Conservation (phyloP, 2,797 vertebrate species). For the Tapera naevia region DNA sequence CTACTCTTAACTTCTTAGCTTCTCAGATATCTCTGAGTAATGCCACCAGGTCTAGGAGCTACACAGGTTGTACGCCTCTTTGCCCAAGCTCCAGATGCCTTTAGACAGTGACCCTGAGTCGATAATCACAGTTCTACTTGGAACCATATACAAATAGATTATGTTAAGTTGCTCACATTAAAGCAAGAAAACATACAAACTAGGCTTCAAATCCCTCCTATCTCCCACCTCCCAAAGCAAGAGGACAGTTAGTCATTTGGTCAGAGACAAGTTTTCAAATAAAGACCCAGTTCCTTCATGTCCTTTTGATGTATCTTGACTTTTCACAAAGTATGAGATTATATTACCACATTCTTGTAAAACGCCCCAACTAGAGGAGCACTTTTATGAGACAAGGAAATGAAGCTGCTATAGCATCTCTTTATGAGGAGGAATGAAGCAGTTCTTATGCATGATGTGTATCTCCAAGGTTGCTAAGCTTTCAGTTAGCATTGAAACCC, state of each 20-base stretch:
- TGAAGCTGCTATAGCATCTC: neutral
- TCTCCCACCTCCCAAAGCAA: neutral
- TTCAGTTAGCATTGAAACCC: neutral
- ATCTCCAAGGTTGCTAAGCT: neutral
- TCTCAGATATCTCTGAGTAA: neutral
- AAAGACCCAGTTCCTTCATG: neutral
- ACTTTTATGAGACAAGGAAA: neutral
- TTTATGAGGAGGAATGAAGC: neutral
- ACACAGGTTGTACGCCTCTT: neutral
- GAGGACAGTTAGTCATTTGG: neutral
- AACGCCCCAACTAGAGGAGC: neutral
- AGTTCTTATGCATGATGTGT: neutral
- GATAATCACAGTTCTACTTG: neutral
- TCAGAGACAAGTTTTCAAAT: neutral
- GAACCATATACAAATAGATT: neutral
- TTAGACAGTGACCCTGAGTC: neutral
- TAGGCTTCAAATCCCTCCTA: neutral
- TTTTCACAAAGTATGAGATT: neutral
- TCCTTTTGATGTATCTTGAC: neutral
- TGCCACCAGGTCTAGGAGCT: neutral
- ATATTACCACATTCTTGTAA: neutral
- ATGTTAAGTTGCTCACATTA: neutral
- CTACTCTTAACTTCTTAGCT: neutral
- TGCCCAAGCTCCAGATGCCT: neutral
- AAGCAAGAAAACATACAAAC: neutral